Base-by-base conservation (phyloP, 92 coral and sea anemone species). In the Paramuricea clavata region DNA sequence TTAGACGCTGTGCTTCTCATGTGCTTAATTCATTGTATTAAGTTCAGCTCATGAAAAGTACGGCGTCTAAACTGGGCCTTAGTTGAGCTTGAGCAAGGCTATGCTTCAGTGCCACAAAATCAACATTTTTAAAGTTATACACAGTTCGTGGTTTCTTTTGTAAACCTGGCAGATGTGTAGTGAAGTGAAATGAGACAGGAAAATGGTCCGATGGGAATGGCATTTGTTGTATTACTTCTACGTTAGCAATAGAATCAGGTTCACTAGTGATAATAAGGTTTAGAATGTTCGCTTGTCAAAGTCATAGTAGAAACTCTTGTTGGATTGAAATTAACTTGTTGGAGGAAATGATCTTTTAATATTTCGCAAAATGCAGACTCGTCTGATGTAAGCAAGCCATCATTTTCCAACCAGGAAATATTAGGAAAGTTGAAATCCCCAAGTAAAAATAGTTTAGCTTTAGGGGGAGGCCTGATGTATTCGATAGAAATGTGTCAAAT, bases 131-230 rank as follows among this genome's bases (percentile, higher is more conserved):
- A 78, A 82, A 69, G 60, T 67, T 82, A 44, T 82, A 82, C 36
- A 82, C 87, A 64, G 56, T 64, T 10, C 78, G 87, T 44, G 62
- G 28, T 23, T 82, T 32, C 34, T 82, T 82, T 62, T 57, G 78
- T 64, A 67, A 69, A 39, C 78, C 61, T 64, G 80, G 81, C 39
- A 82, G 62, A 19, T 56, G 78, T 25, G 50, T 33, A 70, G 47
- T 22, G 8, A 33, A 47, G 17, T 49, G 13, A 36, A 44, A 84
- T 27, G 73, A n/a, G 57, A 83, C 49, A 12, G 69, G 65, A 25
- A 65, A 25, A 30, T 43, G 87, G 81, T 67, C 62, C 61, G 81
- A 39, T 25, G 81, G 86, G 81, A 83, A 82, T 82, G 80, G 87
- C 64, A 82, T 31, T 65, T 82, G 47, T 1, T 49, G 78, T 34